A percentile compares a stretch with the other conserved stretches of the same genome.
Conservation (phyloP, 2,113 vertebrate species). For the Nothoprocta pentlandii region DNA sequence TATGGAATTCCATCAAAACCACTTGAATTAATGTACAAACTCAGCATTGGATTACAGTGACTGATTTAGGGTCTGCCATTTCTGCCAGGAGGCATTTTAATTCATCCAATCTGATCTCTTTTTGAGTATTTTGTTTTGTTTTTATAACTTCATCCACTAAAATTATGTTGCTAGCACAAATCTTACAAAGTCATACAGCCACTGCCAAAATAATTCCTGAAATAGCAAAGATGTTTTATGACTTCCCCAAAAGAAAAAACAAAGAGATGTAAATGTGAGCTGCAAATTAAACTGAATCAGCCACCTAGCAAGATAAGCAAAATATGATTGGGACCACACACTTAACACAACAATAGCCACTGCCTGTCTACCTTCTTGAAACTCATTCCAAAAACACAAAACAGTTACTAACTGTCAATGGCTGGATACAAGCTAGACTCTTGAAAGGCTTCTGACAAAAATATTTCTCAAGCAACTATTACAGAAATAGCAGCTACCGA, state of each 20-base stretch:
- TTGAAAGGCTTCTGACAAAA: neutral
- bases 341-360: neutral
- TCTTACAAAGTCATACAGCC: neutral
- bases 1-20: neutral
- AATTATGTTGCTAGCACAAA: neutral
- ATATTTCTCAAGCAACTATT: neutral
- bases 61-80: neutral
- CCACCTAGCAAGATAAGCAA: neutral
- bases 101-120: neutral
- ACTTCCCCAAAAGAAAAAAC: neutral
- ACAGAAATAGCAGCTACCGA: neutral
- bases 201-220: neutral
- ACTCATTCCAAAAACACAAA: neutral
- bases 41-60: neutral
- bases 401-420: neutral
- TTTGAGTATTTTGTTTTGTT: neutral
- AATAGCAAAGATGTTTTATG: neutral
- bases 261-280: neutral
- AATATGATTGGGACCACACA: neutral
- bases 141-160: neutral
- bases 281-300: neutral
- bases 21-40: neutral
- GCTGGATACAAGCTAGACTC: neutral
- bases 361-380: neutral
- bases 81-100: neutral